phyloP scores from a whole-genome alignment of 2,113 vertebrate genomes.

The Heterotilapia buettikoferi region DNA sequence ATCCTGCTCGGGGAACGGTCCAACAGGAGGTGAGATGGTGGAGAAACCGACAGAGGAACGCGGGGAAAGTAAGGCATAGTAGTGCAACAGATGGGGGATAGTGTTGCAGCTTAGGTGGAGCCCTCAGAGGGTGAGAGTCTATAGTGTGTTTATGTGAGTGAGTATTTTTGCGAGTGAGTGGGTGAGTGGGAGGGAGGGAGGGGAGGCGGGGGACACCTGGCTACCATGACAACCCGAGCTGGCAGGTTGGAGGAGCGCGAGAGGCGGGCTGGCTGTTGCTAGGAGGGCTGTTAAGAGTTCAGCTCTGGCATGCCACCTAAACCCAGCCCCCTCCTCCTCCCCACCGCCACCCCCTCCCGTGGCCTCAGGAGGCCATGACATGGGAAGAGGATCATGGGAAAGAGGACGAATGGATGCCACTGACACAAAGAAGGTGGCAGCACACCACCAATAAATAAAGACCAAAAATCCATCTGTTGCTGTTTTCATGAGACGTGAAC shows the following conservation, averaged over 20 bases:
- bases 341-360: neutral
- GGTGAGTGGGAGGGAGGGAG: neutral
- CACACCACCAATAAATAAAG: neutral
- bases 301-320: slow-evolving; percentile 62
- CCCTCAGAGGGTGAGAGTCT: slow-evolving; percentile 45
- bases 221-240: slow-evolving; percentile 63
- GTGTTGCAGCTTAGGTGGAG: slow-evolving; percentile 67
- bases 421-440: slow-evolving; percentile 36
- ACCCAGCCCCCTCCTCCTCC: neutral
- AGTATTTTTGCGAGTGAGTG: neutral
- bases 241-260: slow-evolving; percentile 46
- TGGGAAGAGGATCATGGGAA: slow-evolving; percentile 47
- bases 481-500: slow-evolving; percentile 9
- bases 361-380: slow-evolving; percentile 26
- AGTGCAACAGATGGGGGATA: slow-evolving; percentile 71
- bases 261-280: slow-evolving; percentile 46
- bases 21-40: neutral
- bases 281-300: slow-evolving; percentile 49
- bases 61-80: slow-evolving; percentile 68
- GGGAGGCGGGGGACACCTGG: slow-evolving; percentile 59
- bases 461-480: slow-evolving; percentile 41
- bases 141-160: neutral
- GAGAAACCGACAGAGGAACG: neutral
- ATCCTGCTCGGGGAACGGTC: slow-evolving; percentile 27
- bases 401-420: slow-evolving; percentile 38